phyloP scores from a whole-genome alignment of 2,888 invertebrate species.

The Thelaira solivaga region DNA sequence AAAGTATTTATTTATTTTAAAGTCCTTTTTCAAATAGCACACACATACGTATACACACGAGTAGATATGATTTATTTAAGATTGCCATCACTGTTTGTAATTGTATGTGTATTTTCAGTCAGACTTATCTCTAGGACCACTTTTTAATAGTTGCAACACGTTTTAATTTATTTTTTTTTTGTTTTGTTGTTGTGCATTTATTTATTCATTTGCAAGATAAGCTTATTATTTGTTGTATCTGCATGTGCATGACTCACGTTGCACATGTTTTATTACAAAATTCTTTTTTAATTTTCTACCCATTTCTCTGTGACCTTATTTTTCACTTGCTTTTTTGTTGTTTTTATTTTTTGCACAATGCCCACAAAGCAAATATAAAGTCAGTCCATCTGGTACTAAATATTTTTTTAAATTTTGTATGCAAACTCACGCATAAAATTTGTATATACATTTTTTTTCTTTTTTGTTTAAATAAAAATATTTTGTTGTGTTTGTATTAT shows the following conservation, averaged over 20 bases:
- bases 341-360: no score
- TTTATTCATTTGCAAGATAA: constrained; percentile 45
- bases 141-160: constrained; percentile 47
- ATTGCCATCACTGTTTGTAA: constrained; percentile 34
- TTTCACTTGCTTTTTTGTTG: constrained; percentile 4
- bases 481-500: background rate
- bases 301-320: constrained; percentile 39
- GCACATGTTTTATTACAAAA: constrained; percentile 31
- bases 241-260: constrained; percentile 35
- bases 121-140: background rate
- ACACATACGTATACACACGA: background rate
- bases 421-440: constrained; percentile 37
- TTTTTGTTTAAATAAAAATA: background rate
- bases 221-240: constrained; percentile 37
- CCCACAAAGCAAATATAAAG: constrained; percentile 43
- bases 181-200: constrained; percentile 12
- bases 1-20: constrained; percentile 31
- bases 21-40: constrained; percentile 4
- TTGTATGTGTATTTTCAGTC: background rate
- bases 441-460: background rate
- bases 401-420: constrained; percentile 25
- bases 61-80: background rate
- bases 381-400: constrained; percentile 9
- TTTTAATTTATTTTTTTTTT: no score
- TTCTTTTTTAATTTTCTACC: constrained; percentile 20